phyloP scores from a whole-genome alignment of 2,888 invertebrate genomes.

The Toxonevra muliebris region DNA sequence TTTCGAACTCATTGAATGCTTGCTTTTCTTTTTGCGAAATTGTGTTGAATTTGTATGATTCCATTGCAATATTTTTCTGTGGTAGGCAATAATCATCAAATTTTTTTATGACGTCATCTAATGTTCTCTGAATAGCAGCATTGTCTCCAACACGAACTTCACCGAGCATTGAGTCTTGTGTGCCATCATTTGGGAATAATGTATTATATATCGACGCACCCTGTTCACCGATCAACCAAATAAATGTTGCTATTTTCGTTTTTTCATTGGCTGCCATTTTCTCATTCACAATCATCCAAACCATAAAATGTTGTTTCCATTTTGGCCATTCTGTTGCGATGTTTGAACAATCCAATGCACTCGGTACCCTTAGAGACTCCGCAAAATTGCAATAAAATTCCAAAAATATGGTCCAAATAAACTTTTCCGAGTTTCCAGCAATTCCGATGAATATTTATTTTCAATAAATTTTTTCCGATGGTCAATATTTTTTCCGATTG shows the following conservation, averaged over 20 bases:
- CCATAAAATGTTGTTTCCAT: conserved; percentile 18
- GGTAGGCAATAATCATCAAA: conserved; percentile 37
- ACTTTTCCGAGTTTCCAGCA: no score
- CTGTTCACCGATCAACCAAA: conserved; percentile 14
- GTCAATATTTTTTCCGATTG: no score
- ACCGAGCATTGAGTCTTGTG: conserved; percentile 10
- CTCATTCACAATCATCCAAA: conserved; percentile 21
- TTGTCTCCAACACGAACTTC: background rate
- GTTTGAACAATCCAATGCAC: conserved; percentile 12
- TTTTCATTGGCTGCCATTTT: conserved; percentile 12
- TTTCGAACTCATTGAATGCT: conserved; percentile 38
- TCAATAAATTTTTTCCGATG: no score
- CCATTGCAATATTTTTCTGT: conserved; percentile 22
- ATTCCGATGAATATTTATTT: no score
- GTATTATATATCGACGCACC: conserved; percentile 17
- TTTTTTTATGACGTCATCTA: conserved; percentile 15
- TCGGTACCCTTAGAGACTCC: conserved; percentile 11
- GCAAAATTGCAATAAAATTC: no score
- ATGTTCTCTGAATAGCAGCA: conserved; percentile 1
- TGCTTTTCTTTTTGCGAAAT: conserved; percentile 42
- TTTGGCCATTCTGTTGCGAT: conserved; percentile 23
- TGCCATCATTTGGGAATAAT: conserved; percentile 11
- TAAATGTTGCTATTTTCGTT: conserved; percentile 19
- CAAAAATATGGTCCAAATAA: no score
- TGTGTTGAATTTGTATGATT: conserved; percentile 37